Conservation (phyloP, 2,113 vertebrate genomes). For the Epinephelus lanceolatus region DNA sequence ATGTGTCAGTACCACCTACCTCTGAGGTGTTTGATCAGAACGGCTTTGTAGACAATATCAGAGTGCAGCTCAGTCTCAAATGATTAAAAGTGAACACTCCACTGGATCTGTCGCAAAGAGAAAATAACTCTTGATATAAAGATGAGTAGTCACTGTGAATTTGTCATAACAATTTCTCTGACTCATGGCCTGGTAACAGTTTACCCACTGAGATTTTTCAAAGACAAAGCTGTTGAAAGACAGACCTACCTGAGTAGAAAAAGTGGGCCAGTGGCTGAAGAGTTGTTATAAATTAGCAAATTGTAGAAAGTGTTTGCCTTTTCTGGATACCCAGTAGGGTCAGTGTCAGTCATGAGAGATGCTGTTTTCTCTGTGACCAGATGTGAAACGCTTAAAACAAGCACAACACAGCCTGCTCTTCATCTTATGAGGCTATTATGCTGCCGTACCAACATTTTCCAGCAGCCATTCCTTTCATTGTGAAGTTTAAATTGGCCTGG, state of each 20-base stretch:
- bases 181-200: conserved; percentile 25
- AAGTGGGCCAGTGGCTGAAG: not conserved
- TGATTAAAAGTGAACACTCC: conserved; percentile 45
- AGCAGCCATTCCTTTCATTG: conserved; percentile 3
- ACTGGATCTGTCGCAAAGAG: conserved; percentile 19
- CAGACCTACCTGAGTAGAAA: not conserved
- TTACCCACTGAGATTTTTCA: conserved; percentile 12
- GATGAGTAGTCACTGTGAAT: conserved; percentile 46
- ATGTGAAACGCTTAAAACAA: not conserved
- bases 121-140: conserved; percentile 53
- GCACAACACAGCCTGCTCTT: conserved; percentile 9
- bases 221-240: conserved; percentile 28
- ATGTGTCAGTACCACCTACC: conserved; percentile 39
- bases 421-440: conserved; percentile 2
- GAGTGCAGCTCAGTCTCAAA: conserved; percentile 15
- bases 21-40: conserved; percentile 47
- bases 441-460: conserved; percentile 9
- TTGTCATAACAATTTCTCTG: conserved; percentile 43
- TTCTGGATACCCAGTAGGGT: not conserved
- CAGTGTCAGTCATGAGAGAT: not conserved
- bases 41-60: conserved; percentile 39
- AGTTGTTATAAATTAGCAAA: not conserved
- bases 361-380: not conserved
- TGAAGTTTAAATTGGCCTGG: conserved; percentile 9
- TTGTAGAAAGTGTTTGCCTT: not conserved